Base-by-base conservation (phyloP, 2,113 vertebrate species). In the Lutjanus erythropterus region DNA sequence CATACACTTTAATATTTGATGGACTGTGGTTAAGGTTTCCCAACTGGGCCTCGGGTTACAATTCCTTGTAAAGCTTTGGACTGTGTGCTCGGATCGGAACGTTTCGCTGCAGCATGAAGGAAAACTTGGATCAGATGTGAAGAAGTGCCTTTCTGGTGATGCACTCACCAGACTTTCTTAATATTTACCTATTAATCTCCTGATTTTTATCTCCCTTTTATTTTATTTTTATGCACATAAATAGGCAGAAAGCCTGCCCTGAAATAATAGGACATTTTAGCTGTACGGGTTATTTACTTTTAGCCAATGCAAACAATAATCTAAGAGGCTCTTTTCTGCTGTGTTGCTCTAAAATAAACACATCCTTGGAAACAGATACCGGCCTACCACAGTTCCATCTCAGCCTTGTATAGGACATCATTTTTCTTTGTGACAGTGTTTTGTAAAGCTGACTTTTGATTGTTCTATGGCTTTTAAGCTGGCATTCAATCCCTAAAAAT, bases 351-450 rank as follows among this genome's bases (percentile, higher is more conserved):
- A 80, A 82, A 88, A 86, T 91, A 92, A 94, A 94, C 91, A 94
- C 71, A 59, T 67, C 76, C 86, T 75, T 92, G 87, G 90, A 93
- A 90, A 70, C 72, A 82, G 75, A 81, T 78, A 58, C 39, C 10
- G 31, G 66, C 75, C 44, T 62, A 83, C 89, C 47, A 47, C 79
- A 75, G 80, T 78, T 78, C 67, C 88, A 86, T 90, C 88, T 84
- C 83, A 56, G 82, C 52, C 71, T 71, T 71, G 81, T 84, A 56
- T 68, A 56, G 81, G 50, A 65, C 80, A 69, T 88, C 70, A 88
- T 93, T 91, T 88, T 80, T 92, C 90, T 90, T 86, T 29, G 71
- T 91, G 89, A 89, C 89, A 87, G 77, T 91, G 92, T 91, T 94
- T 92, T 83, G 75, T 86, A 86, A 87, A 90, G 87, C 84, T 37